Evolutionary conservation across 2,797 vertebrate species (phyloP), one percentile per base, ranked within the genome.

Genomic region (Glossophaga mutica): DNA sequence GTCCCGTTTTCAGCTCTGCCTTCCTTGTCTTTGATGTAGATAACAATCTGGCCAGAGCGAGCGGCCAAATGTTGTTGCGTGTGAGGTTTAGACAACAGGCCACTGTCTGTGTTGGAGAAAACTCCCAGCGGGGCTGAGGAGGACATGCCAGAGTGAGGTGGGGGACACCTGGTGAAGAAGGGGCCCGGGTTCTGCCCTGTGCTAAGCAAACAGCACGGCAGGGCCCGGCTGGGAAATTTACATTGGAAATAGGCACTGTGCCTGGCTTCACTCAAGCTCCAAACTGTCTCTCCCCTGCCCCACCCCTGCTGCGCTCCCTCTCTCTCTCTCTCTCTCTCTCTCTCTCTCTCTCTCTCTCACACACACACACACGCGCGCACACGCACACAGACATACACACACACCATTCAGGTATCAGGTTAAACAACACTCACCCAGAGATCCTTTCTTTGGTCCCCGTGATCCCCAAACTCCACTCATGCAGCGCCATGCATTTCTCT

Each of bases 21-120:
- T 85, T 84, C 50, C 71, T 95, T 59, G n/a, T 76, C 97, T 98
- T 97, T 98, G 97, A 98, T 97, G 97, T 11, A 95, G 95, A 93
- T 59, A 96, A 97, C 97, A 94, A 81, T 96, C 94, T 90, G 79
- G 44, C 95, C 73, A 84, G 83, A 93, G 62, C 10, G 79, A 92
- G 67, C 15, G 76, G 82, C 88, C 97, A 95, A 91, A 94, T 87
- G 89, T 71, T 96, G 86, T 34, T 52, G 89, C 52, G 57, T 87
- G 90, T 94, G 78, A 95, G 94, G 92, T 81, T 95, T 87, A 94
- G 96, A 97, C n/a, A 73, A 50, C 7, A 29, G 29, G 42, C 2
- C 46, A 73, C 55, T 26, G 1, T 79, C 57, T 77, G 5, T 82
- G 37, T 37, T 77, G 74, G n/a, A 77, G 37, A 67, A 62, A 84